Evolutionary conservation across 2,888 invertebrate species (phyloP), one percentile per base, ranked within the genome.

Genomic region (Caenorhabditis wallacei): DNA sequence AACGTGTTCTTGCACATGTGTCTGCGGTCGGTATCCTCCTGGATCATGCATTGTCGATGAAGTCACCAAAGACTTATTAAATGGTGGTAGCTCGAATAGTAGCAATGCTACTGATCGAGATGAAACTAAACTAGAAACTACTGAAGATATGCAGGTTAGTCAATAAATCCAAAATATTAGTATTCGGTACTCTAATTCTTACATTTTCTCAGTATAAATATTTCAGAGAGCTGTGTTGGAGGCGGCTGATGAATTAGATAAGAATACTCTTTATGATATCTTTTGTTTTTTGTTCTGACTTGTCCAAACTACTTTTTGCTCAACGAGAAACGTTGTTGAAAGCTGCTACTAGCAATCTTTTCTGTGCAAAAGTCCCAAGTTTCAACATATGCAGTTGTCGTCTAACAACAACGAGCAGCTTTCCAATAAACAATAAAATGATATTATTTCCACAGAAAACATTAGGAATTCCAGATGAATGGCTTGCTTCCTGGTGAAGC

Each of bases 21-120:
- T 37, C 0, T 91, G 91, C 70, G 91, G 91, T 0, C 76, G 90
- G 3, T 91, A 91, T 69, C 89, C 88, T 3, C 85, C 84, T 8
- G 89, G 89, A 20, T 54, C 87, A 8, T 83, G 80, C 18, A 91
- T 91, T 75, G 90, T 91, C 13, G 91, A 91, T 56, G 88, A 90
- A 69, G 87, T 87, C 1, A 85, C 87, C 1, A 85, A 80, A 35
- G 85, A 85, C 63, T 48, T 87, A 18, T 24, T 87, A 51, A 80
- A 81, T 24, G 80, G 79, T n/a, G 85, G 85, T 4, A 81, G 80
- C 40, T 82, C 84, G 0, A 80, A 66, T 26, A 59, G 78, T 43
- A 85, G 82, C 37, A 74, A 70, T 63, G 35, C 66, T 5, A n/a
- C 69, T 5, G 64, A 72, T 5, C 79, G 71, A 37, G 85, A 87